Evolutionary conservation across 2,113 vertebrate genomes (phyloP).

Genomic region (Scortum barcoo): DNA sequence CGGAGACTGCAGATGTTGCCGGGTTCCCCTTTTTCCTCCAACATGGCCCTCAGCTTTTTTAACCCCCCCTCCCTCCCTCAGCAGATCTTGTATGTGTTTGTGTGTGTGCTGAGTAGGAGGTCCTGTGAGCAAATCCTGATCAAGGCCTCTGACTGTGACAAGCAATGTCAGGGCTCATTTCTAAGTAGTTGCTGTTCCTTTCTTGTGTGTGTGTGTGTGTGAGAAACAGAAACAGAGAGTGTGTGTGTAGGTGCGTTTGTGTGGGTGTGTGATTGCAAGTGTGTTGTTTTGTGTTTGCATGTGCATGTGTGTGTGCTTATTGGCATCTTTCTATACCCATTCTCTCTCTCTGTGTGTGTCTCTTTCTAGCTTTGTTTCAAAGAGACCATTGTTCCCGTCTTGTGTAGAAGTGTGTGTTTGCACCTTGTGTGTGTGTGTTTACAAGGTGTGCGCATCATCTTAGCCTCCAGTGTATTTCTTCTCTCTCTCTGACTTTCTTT

Average conservation of each 20-base stretch:
- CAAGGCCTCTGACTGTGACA: constrained; percentile 82
- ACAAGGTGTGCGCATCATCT: constrained; percentile 14
- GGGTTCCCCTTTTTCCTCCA: constrained; percentile 83
- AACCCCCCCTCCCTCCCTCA: constrained; percentile 33
- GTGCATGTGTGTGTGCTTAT: constrained; percentile 27
- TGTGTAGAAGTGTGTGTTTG: constrained; percentile 6
- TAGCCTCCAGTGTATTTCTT: neutral
- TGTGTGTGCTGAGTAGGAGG: constrained; percentile 77
- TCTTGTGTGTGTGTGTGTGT: constrained; percentile 57
- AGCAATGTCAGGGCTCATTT: constrained; percentile 79
- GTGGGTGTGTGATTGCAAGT: constrained; percentile 57
- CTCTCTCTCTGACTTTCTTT: neutral
- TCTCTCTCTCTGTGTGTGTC: constrained; percentile 29
- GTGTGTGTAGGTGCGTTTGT: constrained; percentile 57
- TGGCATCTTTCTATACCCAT: constrained; percentile 51
- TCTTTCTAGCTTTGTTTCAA: constrained; percentile 63
- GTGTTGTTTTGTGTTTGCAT: constrained; percentile 30
- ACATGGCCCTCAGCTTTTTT: constrained; percentile 83
- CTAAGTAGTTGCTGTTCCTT: constrained; percentile 70
- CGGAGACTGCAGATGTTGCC: constrained; percentile 88
- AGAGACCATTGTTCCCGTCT: constrained; percentile 55
- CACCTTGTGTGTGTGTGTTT: constrained; percentile 22
- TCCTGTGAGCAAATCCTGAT: constrained; percentile 81
- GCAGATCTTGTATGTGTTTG: constrained; percentile 55
- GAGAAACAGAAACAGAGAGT: neutral